These are phyloP conservation scores for Glaucidium brasilianum DNA, from an alignment of 2,113 vertebrate species.

Conservation along the genomic window DNA sequence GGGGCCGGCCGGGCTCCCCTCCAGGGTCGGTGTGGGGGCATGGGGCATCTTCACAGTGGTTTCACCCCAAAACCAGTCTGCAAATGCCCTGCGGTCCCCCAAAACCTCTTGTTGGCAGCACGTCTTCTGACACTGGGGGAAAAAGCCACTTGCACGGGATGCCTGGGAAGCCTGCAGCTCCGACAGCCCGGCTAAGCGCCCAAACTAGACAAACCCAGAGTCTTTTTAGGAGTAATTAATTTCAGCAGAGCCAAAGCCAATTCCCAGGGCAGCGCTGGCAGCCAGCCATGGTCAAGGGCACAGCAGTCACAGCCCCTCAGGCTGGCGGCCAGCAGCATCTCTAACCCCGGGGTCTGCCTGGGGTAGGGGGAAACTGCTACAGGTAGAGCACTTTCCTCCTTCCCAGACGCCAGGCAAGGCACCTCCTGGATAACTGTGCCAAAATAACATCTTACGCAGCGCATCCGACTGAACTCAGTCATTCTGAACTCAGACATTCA, in stretches of 20 bases:
- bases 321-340: neutral
- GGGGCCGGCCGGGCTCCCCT: fast-evolving
- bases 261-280: neutral
- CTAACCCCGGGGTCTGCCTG: neutral
- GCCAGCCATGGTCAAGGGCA: neutral
- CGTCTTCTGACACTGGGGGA: fast-evolving
- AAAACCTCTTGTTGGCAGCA: neutral
- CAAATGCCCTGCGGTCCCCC: fast-evolving
- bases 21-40: fast-evolving
- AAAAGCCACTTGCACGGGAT: neutral
- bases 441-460: neutral
- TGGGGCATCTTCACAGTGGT: neutral
- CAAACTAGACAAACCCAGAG: neutral
- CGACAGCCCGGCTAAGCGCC: neutral
- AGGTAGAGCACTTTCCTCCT: neutral
- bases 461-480: neutral
- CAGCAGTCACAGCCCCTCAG: neutral
- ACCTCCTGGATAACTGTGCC: neutral
- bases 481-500: too few species aligned
- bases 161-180: neutral
- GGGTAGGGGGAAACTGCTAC: neutral
- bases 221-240: neutral
- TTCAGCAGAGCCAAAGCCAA: neutral
- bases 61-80: neutral
- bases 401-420: neutral